These are phyloP conservation scores for Plebejus argus DNA, from an alignment of 2,888 invertebrate genomes.

Conservation along the genomic window DNA sequence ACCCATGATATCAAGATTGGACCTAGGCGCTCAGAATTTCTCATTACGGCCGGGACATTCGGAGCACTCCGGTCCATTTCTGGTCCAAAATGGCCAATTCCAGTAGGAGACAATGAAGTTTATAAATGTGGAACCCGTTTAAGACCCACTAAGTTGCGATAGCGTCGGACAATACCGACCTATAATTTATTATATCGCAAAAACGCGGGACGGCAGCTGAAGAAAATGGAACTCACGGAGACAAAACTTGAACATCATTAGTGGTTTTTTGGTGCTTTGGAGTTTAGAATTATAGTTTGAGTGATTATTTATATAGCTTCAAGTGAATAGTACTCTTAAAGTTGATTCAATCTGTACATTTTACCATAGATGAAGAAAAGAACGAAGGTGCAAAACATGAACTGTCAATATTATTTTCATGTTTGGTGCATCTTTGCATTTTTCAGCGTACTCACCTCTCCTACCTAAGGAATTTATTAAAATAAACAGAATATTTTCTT, in stretches of 20 bases:
- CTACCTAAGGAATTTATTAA: too few species aligned
- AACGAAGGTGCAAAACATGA: not conserved
- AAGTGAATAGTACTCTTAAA: not conserved
- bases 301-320: not conserved
- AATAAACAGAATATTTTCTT: not conserved
- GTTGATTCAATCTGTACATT: not conserved
- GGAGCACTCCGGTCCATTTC: slow-evolving; percentile 37
- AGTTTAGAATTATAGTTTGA: not conserved
- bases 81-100: slow-evolving; percentile 40
- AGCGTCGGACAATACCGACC: slow-evolving; percentile 70
- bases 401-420: not conserved
- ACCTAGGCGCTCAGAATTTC: slow-evolving; percentile 14
- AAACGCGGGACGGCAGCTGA: slow-evolving; percentile 54
- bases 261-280: not conserved
- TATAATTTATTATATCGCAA: slow-evolving; percentile 72
- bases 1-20: not conserved
- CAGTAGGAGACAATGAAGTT: slow-evolving; percentile 46
- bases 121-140: slow-evolving; percentile 58
- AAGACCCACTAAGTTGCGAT: slow-evolving; percentile 62
- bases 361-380: not conserved
- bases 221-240: slow-evolving; percentile 38
- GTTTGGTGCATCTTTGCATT: too few species aligned
- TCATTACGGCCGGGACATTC: slow-evolving; percentile 8
- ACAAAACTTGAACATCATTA: slow-evolving; percentile 20
- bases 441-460: too few species aligned